phyloP scores from a whole-genome alignment of 2,888 invertebrate species.

The Papilio gigon region DNA sequence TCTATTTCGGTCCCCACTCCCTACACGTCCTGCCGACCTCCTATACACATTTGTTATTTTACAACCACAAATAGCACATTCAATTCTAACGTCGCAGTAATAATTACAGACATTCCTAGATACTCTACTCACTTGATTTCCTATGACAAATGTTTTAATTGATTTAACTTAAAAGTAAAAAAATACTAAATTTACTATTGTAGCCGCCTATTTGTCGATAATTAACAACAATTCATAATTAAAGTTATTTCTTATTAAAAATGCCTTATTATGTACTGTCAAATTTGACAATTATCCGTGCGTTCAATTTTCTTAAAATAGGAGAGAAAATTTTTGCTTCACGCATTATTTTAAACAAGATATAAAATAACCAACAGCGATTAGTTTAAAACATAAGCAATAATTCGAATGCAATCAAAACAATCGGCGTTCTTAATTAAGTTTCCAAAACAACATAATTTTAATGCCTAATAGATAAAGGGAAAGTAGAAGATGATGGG shows the following conservation, averaged over 20 bases:
- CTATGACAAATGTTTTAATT: background rate
- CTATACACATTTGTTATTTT: conserved; percentile 21
- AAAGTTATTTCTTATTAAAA: too few species aligned
- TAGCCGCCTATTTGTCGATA: too few species aligned
- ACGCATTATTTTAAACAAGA: too few species aligned
- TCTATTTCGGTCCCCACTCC: conserved; percentile 54
- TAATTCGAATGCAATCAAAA: background rate
- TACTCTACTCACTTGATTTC: background rate
- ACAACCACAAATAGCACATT: conserved; percentile 25
- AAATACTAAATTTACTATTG: too few species aligned
- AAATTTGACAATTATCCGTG: too few species aligned
- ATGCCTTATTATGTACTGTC: too few species aligned
- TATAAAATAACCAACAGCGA: background rate
- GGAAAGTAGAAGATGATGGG: conserved; percentile 33
- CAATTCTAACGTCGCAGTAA: background rate
- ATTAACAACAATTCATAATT: too few species aligned
- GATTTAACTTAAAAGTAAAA: too few species aligned
- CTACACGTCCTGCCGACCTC: conserved; percentile 36
- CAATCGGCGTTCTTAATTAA: conserved; percentile 21
- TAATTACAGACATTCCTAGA: background rate
- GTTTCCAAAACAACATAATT: conserved; percentile 20
- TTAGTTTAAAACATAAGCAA: background rate
- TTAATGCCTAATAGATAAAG: conserved; percentile 23
- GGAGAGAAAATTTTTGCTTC: too few species aligned
- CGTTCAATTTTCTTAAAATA: too few species aligned